Evolutionary conservation across 2,113 vertebrate genomes (phyloP), one percentile per base, ranked within the genome.

Genomic region (Chionis minor): DNA sequence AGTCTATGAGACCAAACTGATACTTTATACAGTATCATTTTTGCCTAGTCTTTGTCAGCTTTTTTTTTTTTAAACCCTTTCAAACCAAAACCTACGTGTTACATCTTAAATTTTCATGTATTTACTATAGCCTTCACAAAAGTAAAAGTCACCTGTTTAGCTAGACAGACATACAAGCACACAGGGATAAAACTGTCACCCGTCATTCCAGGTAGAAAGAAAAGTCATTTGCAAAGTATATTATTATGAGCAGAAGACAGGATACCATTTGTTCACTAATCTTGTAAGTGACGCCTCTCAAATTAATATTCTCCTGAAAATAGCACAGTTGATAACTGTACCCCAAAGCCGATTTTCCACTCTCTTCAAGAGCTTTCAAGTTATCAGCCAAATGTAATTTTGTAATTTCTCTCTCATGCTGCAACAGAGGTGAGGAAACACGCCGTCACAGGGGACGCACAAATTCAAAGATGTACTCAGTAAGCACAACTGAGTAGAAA

Each of bases 381-480:
- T 84, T 89, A 61, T 51, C 30, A 81, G 40, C 8, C 14, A 84
- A 52, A 90, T 7, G 4, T 12, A 55, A 51, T 79, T 85, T 55
- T 56, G 4, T 14, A 12, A 44, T 75, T 88, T 85, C 84, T 71
- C 35, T 80, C 30, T 63, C 40, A 21, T 35, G 23, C 11, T 79
- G 15, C 32, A 67, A 8, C 3, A 38, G 1, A 26, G 51, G 3
- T 17, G n/a, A 85, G 67, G 38, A 90, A 72, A 86, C n/a, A 8
- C 2, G 1, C 54, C 26, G 30, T 21, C 67, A 59, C 47, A 38
- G 44, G 32, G n/a, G 33, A 83, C 8, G 14, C 27, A 33, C 13
- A 5, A 2, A 14, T 83, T 75, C n/a, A 82, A 59, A 59, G 22
- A n/a, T 0, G 0, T 7, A 4, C n/a, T 67, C 19, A 13, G 23